phyloP scores from a whole-genome alignment of 37 sponge, comb jelly and placozoan species.

The Chondrosia reniformis region DNA sequence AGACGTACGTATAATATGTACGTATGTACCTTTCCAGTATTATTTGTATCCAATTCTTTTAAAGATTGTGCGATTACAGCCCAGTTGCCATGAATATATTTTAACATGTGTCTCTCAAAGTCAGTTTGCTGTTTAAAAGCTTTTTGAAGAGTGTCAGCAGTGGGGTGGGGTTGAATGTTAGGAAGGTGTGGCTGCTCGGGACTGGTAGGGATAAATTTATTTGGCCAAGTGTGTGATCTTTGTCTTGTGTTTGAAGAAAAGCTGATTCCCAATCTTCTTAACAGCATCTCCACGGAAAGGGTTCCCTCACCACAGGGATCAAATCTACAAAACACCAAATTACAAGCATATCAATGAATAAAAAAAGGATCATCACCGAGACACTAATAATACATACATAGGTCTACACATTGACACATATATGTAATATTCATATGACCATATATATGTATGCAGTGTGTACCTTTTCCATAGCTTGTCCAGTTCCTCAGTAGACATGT shows the following conservation, averaged over 20 bases:
- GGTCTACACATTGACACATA: too few relatives aligned
- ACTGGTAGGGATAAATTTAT: too few relatives aligned
- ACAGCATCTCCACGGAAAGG: not conserved
- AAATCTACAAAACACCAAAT: not conserved
- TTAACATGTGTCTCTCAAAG: not conserved
- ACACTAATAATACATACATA: too few relatives aligned
- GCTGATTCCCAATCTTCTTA: not conserved
- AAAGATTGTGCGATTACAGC: not conserved
- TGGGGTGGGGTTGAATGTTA: not conserved
- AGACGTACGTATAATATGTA: too few relatives aligned
- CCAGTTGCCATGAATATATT: slow-evolving; percentile 14
- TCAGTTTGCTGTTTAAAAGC: not conserved
- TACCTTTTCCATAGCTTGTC: slow-evolving; percentile 31
- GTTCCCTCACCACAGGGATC: not conserved
- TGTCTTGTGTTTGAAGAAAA: too few relatives aligned
- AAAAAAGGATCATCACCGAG: too few relatives aligned
- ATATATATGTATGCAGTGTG: not conserved
- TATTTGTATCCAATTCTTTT: not conserved
- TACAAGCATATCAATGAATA: too few relatives aligned
- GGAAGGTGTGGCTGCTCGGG: not conserved
- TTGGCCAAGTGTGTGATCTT: too few relatives aligned
- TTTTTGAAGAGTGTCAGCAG: not conserved
- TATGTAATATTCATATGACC: not conserved
- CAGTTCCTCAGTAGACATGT: not conserved
- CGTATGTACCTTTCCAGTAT: not conserved